Evolutionary conservation across 2,888 invertebrate species (phyloP).

Genomic region (Argynnis bischoffii): DNA sequence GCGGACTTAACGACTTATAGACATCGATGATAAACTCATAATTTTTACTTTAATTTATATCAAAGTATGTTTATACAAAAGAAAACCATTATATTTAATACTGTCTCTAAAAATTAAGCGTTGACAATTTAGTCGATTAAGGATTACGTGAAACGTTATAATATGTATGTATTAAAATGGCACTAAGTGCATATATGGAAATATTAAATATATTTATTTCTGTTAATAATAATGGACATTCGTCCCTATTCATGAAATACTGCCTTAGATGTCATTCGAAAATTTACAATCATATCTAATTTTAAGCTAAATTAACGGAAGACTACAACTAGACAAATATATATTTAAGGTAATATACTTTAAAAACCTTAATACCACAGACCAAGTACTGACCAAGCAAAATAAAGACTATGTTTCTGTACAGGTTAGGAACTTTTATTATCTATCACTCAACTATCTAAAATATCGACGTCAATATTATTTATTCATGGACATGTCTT

Average conservation of each 20-base stretch:
- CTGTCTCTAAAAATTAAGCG: conserved; percentile 3
- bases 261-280: conserved; percentile 77
- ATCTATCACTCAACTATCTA: conserved; percentile 41
- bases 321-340: conserved; percentile 31
- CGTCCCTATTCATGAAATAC: conserved; percentile 68
- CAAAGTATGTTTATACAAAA: conserved; percentile 4
- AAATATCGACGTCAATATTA: background rate
- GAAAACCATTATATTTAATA: background rate
- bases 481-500: background rate
- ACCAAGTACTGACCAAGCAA: conserved; percentile 52
- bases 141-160: conserved; percentile 5
- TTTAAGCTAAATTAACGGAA: conserved; percentile 32
- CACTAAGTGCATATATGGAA: conserved; percentile 43
- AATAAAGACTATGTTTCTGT: conserved; percentile 41
- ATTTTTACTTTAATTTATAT: no score
- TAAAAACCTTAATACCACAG: conserved; percentile 43
- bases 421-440: conserved; percentile 44
- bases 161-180: conserved; percentile 35
- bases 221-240: conserved; percentile 50
- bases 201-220: conserved; percentile 48
- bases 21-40: no score
- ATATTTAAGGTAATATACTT: conserved; percentile 4
- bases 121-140: conserved; percentile 10
- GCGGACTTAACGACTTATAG: no score
- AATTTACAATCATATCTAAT: conserved; percentile 54